Base-by-base conservation (phyloP, 2,113 vertebrate species). In the Gyps fulvus region DNA sequence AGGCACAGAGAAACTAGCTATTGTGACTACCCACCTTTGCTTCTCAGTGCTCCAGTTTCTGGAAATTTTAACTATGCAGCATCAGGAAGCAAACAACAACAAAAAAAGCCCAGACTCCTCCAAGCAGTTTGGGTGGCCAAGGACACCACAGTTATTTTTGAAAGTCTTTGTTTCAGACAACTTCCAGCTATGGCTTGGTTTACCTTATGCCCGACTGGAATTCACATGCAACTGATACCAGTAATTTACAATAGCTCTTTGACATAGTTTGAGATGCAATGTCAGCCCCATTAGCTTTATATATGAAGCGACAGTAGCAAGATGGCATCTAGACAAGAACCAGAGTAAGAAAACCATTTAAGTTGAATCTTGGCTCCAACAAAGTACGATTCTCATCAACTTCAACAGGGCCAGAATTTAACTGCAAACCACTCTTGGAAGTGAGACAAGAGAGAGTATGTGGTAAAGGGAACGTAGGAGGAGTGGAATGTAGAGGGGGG, bases 281-380 rank as follows among this genome's bases (percentile, higher is more conserved):
- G 95, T 94, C 87, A 97, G 87, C 91, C 67, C 82, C 89, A 73
- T 93, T 94, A 91, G 78, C 82, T 88, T 80, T 90, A 69, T 40
- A 85, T 50, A 93, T 83, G 81, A 95, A 94, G 89, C 38, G 59
- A 93, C 91, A 91, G 95, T 86, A 96, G 91, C 87, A 93, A 89
- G 96, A 95, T 94, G 95, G 95, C 95, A 96, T 85, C 84, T 71
- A 81, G 91, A 95, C 93, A 96, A 97, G 92, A 96, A 88, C 34
- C 54, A 91, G 93, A 79, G 93, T 52, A 94, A 85, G 92, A 59
- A 93, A 95, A 86, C 87, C 82, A 87, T 95, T 78, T 93, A 85
- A 91, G 84, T 14, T 93, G 74, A 83, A 58, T 89, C 87, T 90
- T 96, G 96, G 95, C 95, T 96, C 87, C 89, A 93, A 89, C 77